Conservation (phyloP, 2,888 invertebrate species). For the Oxyteleia sp. region DNA sequence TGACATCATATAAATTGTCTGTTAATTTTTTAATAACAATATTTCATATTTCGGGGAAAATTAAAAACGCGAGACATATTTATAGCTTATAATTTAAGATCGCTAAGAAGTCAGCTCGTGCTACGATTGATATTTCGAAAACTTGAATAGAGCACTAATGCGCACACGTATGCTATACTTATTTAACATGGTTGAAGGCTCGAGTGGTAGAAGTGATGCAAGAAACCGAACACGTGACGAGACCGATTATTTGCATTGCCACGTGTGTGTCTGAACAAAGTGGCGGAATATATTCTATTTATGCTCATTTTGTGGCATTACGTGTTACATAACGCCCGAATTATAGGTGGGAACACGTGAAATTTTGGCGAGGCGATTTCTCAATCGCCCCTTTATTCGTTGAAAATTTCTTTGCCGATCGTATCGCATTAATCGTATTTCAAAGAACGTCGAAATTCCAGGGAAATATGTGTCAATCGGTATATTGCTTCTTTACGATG, state of each 20-base stretch:
- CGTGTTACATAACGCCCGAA: conserved; percentile 40
- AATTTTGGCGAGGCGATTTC: conserved; percentile 27
- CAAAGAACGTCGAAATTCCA: background rate
- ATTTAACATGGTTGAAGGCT: conserved; percentile 47
- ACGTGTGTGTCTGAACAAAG: conserved; percentile 44
- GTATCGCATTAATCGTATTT: conserved; percentile 9
- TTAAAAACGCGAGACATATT: background rate
- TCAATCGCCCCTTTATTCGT: conserved; percentile 10
- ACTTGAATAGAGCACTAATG: conserved; percentile 31
- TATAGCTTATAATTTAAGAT: conserved; percentile 3
- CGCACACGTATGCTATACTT: conserved; percentile 32
- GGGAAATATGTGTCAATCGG: too few species aligned
- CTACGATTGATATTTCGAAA: conserved; percentile 57
- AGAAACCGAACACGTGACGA: conserved; percentile 59
- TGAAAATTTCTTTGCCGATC: conserved; percentile 12
- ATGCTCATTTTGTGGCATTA: conserved; percentile 42
- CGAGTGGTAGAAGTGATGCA: conserved; percentile 52
- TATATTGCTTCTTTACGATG: too few species aligned
- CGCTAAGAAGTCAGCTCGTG: conserved; percentile 2
- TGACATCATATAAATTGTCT: too few species aligned
- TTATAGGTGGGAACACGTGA: conserved; percentile 39
- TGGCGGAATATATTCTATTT: conserved; percentile 43
- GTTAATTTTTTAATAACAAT: too few species aligned
- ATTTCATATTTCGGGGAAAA: background rate
- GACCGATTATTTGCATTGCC: conserved; percentile 63